phyloP scores from a whole-genome alignment of 2,888 invertebrate species.

The Pinctada fucata region DNA sequence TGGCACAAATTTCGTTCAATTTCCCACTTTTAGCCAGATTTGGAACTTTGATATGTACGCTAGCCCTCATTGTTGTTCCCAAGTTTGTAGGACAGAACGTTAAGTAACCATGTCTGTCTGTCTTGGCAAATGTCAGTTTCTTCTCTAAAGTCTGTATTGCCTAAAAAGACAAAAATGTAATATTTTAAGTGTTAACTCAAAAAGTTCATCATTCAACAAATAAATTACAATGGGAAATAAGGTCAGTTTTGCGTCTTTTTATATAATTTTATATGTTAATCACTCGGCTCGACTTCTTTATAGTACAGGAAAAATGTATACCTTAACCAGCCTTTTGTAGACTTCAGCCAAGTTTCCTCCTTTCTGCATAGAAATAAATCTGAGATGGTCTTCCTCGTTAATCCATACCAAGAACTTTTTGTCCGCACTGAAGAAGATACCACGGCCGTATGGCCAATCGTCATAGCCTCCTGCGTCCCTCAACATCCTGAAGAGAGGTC shows the following conservation, averaged over 20 bases:
- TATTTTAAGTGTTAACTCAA: no score
- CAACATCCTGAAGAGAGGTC: constrained; percentile 54
- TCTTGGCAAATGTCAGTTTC: constrained; percentile 82
- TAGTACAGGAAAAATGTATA: constrained; percentile 18
- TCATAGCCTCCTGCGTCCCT: constrained; percentile 81
- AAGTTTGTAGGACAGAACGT: constrained; percentile 91
- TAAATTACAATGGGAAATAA: no score
- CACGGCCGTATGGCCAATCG: constrained; percentile 92
- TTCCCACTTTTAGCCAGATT: constrained; percentile 81
- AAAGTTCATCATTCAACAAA: no score
- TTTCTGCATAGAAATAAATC: constrained; percentile 86
- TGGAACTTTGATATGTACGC: constrained; percentile 93
- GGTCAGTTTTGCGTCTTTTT: no score
- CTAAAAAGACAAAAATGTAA: constrained; percentile 34
- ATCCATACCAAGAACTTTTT: constrained; percentile 92
- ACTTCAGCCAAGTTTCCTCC: constrained; percentile 73
- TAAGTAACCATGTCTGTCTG: constrained; percentile 88
- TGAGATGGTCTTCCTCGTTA: constrained; percentile 93
- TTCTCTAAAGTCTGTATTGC: constrained; percentile 87
- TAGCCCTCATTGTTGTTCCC: constrained; percentile 95
- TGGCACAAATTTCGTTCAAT: constrained; percentile 87
- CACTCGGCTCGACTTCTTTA: no score
- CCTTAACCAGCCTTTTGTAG: constrained; percentile 69
- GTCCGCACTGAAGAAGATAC: constrained; percentile 89
- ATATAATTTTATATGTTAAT: no score